Conservation (phyloP, 2,888 invertebrate genomes). For the Toxonevra muliebris region DNA sequence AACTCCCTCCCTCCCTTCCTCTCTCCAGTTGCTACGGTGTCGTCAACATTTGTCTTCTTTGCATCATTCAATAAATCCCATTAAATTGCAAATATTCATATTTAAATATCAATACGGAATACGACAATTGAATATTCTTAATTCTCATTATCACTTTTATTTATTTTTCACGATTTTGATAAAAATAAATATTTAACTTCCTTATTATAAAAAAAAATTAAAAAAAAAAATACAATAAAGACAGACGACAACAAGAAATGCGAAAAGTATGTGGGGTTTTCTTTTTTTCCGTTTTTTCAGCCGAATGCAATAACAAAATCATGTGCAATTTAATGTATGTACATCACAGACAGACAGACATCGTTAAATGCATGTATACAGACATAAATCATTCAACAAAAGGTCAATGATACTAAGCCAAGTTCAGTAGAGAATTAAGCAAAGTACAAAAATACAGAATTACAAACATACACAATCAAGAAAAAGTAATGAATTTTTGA, state of each 20-base stretch:
- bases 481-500: background rate
- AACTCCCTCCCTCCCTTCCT: no score
- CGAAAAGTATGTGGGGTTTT: no score
- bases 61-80: no score
- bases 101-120: no score
- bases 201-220: constrained; percentile 35
- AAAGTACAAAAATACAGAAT: no score
- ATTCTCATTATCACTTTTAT: constrained; percentile 10
- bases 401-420: constrained; percentile 44
- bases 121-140: no score
- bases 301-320: background rate
- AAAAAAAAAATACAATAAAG: constrained; percentile 19
- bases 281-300: background rate
- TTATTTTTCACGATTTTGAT: constrained; percentile 3
- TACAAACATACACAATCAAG: background rate
- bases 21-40: no score
- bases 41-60: no score
- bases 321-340: no score
- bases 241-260: constrained; percentile 11
- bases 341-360: no score
- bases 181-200: constrained; percentile 29
- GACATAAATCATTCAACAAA: constrained; percentile 30
- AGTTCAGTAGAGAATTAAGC: constrained; percentile 39
- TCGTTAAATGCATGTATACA: constrained; percentile 25
- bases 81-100: no score